phyloP scores from a whole-genome alignment of 2,113 vertebrate species.

The Ochotona princeps region DNA sequence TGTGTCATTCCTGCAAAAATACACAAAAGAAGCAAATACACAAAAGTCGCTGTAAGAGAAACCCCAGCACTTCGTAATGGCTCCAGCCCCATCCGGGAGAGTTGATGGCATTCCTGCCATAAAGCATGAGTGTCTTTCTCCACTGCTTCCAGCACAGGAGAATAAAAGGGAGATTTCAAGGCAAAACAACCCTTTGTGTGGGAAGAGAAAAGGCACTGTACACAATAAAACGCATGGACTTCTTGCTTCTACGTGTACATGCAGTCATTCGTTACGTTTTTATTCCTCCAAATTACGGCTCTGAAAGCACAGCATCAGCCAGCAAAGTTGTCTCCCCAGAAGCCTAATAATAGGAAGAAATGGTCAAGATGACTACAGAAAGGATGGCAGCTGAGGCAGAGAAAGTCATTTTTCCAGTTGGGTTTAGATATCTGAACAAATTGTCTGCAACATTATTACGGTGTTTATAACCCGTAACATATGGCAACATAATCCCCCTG shows the following conservation, averaged over 20 bases:
- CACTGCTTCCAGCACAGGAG: neutral
- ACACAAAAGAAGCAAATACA: neutral
- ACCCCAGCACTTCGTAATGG: neutral
- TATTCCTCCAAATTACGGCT: conserved; percentile 26
- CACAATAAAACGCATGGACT: conserved; percentile 35
- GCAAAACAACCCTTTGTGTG: neutral
- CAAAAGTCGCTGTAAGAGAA: neutral
- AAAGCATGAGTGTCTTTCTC: neutral
- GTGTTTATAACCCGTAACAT: conserved; percentile 54
- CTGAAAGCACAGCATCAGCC: conserved; percentile 23
- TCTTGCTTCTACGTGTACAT: conserved; percentile 23
- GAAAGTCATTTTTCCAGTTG: neutral
- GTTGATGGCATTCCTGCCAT: neutral
- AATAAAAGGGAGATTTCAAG: neutral
- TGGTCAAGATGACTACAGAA: neutral
- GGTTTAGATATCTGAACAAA: neutral
- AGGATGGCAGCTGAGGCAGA: neutral
- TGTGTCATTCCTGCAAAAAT: conserved; percentile 5
- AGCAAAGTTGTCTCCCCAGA: neutral
- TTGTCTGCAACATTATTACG: conserved; percentile 4
- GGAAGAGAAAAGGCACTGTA: neutral
- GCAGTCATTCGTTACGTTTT: conserved; percentile 30
- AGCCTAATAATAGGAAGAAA: conserved; percentile 12
- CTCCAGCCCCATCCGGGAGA: neutral
- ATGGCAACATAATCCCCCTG: neutral